Base-by-base conservation (phyloP, 1,140 invertebrate species). In the Physella acuta region DNA sequence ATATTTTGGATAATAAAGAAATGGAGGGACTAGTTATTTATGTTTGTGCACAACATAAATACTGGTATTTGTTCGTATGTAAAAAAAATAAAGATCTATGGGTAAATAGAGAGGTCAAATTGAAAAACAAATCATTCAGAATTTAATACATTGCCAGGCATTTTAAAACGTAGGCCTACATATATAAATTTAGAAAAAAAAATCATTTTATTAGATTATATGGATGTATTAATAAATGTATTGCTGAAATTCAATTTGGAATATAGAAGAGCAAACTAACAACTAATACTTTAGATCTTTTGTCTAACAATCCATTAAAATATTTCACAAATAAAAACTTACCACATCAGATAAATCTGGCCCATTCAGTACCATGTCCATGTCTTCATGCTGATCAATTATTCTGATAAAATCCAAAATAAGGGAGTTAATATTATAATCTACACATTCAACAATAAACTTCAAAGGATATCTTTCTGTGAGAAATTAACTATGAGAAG, bases 301-400 rank as follows among this genome's bases (percentile, higher is more conserved):
- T 20, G 8, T 20, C 20, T 44, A 11, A n/a, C n/a, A n/a, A n/a
- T n/a, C n/a, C n/a, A n/a, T 20, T 44, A 8, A 44, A 44, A 20
- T 44, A 20, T 44, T 20, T 20, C 8, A 11, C 20, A 8, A 11
- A 11, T 44, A 11, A 24, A 26, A 55, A 55, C 69, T 53, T 51
- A 73, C 55, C 58, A 65, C 56, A 67, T 53, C 55, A 53, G 52
- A 37, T 14, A 67, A 26, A 28, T 37, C 34, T 17, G 39, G 53
- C 3, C 60, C 62, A n/a, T 49, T 53, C 16, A 52, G 37, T 4
- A 67, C 3, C 59, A 60, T 24, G 14, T 67, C 52, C 44, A 71
- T 52, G 49, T 65, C 55, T n/a, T 59, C 70, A 56, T 59, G 62
- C 34, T 34, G 30, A 0, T 70, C 52, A 36, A 68, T 28, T n/a